phyloP scores from a whole-genome alignment of 2,888 invertebrate genomes.

The Leptogaster cylindrica region DNA sequence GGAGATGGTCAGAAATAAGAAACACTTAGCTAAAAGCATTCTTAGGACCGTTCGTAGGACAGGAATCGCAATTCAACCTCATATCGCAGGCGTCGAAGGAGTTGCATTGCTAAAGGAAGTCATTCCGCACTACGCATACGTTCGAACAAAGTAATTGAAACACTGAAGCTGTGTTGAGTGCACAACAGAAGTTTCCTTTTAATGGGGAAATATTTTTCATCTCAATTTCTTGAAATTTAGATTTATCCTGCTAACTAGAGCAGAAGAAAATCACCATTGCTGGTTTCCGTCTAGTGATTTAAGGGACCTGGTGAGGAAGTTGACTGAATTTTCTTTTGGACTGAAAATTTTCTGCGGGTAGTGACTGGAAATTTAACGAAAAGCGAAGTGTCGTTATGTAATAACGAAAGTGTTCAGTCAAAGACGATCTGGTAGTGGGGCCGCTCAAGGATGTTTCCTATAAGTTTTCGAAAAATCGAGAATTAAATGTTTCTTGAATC shows the following conservation, averaged over 20 bases:
- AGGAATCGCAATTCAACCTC: constrained; percentile 10
- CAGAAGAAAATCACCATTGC: constrained; percentile 35
- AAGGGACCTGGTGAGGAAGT: constrained; percentile 21
- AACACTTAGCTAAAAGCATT: constrained; percentile 40
- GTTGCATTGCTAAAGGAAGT: constrained; percentile 29
- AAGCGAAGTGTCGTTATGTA: too few relatives aligned
- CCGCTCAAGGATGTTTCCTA: too few relatives aligned
- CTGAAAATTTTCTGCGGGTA: too few relatives aligned
- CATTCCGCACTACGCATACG: constrained; percentile 33
- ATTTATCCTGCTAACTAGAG: constrained; percentile 40
- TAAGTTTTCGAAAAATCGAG: too few relatives aligned
- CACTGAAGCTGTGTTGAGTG: constrained; percentile 28
- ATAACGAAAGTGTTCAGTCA: too few relatives aligned
- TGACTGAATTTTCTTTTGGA: constrained; percentile 33
- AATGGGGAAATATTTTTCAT: constrained; percentile 39
- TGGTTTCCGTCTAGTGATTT: constrained; percentile 32
- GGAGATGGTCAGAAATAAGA: constrained; percentile 23
- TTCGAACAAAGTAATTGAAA: constrained; percentile 36
- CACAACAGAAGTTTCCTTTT: constrained; percentile 41
- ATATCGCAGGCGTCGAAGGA: constrained; percentile 12
- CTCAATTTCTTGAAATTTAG: constrained; percentile 38
- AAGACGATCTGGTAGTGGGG: too few relatives aligned
- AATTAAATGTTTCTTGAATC: too few relatives aligned
- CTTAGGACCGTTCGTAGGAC: constrained; percentile 14
- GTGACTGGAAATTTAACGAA: too few relatives aligned